Evolutionary conservation across 2,113 vertebrate species (phyloP), one percentile per base, ranked within the genome.

Genomic region (Corythoichthys intestinalis): DNA sequence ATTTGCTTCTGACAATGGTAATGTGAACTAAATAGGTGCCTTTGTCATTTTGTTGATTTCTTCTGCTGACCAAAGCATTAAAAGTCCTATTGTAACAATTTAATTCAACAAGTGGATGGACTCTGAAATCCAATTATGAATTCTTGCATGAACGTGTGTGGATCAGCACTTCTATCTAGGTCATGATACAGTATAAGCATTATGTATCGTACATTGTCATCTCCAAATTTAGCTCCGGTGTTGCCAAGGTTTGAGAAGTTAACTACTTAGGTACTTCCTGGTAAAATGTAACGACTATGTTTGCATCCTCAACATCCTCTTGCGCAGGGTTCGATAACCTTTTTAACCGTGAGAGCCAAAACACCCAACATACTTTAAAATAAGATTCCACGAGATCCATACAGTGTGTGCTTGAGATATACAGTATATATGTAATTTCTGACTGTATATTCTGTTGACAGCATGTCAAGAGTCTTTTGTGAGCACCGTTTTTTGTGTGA

Each of bases 121-220:
- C 44, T 54, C 52, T 34, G 37, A 41, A n/a, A 65, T 47, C 1
- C 73, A 78, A 72, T 60, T 39, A 38, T 28, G 17, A 56, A 69
- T 46, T n/a, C 39, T 6, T 52, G 72, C 79, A 59, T 49, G 39
- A 65, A 70, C 54, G 65, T 53, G 4, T 61, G 54, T 37, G 62
- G 58, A 50, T 67, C 44, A 58, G 44, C 34, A 67, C 47, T 56
- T 68, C 20, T 69, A 70, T 73, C 72, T 65, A 59, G 72, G 67
- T 76, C 68, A 61, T 74, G 20, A 71, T 28, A 28, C 20, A 28
- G 20, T 66, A 65, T 78, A 49, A 73, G 65, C 49, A 38, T 63
- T 53, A 20, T 53, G 6, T 2, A 53, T 53, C 5, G 50, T 4
- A 7, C 17, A 5, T n/a, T n/a, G 17, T n/a, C 4, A 53, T 53